phyloP scores from a whole-genome alignment of 2,113 vertebrate genomes.

The Aramus guarauna region DNA sequence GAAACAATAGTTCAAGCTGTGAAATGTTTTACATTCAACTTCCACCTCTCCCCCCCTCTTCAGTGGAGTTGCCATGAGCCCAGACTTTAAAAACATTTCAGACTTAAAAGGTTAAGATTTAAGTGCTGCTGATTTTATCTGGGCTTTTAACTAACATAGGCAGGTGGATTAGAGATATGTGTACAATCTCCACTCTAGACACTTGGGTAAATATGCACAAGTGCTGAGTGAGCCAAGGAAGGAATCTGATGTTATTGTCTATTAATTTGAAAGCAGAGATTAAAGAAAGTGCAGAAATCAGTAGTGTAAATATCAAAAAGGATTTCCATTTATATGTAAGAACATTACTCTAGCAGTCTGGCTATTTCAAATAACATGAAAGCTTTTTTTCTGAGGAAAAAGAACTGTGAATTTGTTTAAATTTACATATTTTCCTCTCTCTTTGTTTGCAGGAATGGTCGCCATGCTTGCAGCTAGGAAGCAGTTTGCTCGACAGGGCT shows the following conservation, averaged over 20 bases:
- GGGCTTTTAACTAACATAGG: constrained; percentile 85
- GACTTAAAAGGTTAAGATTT: constrained; percentile 90
- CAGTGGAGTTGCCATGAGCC: constrained; percentile 73
- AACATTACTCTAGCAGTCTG: constrained; percentile 74
- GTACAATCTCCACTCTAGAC: constrained; percentile 87
- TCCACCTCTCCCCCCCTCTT: background rate
- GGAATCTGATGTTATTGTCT: constrained; percentile 88
- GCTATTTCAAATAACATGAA: constrained; percentile 70
- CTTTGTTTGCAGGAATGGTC: constrained; percentile 73
- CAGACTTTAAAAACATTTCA: constrained; percentile 84
- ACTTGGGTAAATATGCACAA: constrained; percentile 88
- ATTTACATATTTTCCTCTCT: constrained; percentile 70
- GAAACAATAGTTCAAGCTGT: constrained; percentile 39
- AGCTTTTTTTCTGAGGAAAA: constrained; percentile 55
- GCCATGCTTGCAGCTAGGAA: constrained; percentile 54
- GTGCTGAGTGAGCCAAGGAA: constrained; percentile 77
- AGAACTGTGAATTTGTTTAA: constrained; percentile 68
- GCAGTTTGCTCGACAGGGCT: constrained; percentile 59
- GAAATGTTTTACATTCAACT: constrained; percentile 48
- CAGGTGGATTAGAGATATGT: constrained; percentile 89
- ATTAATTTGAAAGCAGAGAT: constrained; percentile 95
- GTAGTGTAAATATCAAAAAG: constrained; percentile 86
- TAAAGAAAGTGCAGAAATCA: constrained; percentile 86
- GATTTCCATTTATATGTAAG: constrained; percentile 83
- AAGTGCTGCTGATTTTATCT: constrained; percentile 86